Conservation (phyloP, 2,113 vertebrate species). For the Motacilla tschutschensis region DNA sequence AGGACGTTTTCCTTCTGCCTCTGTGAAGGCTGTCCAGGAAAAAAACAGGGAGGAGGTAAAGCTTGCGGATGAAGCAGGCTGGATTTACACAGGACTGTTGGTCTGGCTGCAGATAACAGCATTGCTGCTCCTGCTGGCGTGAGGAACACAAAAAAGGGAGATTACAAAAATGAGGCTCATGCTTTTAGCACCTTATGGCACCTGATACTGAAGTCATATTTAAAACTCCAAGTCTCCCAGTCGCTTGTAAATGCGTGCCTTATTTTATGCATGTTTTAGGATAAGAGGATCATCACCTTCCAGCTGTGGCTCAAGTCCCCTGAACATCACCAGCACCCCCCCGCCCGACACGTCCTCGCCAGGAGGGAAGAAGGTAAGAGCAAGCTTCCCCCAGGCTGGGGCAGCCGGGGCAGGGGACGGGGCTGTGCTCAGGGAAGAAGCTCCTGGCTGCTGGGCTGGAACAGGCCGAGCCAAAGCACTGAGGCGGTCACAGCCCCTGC, state of each 20-base stretch:
- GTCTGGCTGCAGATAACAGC: neutral
- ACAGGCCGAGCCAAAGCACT: neutral
- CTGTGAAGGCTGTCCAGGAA: neutral
- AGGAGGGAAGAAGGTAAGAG: conserved; percentile 90
- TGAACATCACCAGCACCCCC: conserved; percentile 95
- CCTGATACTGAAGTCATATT: neutral
- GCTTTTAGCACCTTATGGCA: neutral
- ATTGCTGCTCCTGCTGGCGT: neutral
- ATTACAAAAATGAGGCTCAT: neutral
- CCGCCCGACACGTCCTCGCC: conserved; percentile 93
- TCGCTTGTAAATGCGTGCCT: neutral
- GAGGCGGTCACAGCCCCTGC: neutral
- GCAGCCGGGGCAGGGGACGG: neutral
- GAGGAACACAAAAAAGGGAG: neutral
- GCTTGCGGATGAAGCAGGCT: neutral
- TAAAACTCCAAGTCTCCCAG: neutral
- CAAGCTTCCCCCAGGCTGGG: neutral
- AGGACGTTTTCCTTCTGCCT: neutral
- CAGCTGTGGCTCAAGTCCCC: conserved; percentile 94
- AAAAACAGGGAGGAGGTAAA: neutral
- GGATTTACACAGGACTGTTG: neutral
- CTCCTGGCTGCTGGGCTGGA: neutral
- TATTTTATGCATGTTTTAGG: conserved; percentile 55
- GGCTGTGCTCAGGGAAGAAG: neutral
- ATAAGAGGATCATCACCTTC: conserved; percentile 96